A percentile compares a stretch with the other conserved stretches of the same genome.
Evolutionary conservation across 2,888 invertebrate genomes (phyloP).

Genomic region (Drosophila paranaensis): DNA sequence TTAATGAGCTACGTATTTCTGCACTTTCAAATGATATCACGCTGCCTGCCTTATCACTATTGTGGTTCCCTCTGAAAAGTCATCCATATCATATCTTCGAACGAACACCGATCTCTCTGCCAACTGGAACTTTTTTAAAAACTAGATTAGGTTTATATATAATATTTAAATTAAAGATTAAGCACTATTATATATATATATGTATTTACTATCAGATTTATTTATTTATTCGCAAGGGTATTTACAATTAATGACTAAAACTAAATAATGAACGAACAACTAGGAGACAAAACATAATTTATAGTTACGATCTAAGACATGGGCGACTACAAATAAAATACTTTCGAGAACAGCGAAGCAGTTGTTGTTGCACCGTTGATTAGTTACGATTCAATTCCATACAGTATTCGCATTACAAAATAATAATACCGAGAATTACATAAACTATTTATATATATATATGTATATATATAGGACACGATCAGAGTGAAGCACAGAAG

Average conservation of each 20-base stretch:
- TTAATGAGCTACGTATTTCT: background rate
- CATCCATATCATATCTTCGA: slow-evolving; percentile 6
- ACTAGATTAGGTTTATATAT: background rate
- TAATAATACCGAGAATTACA: slow-evolving; percentile 74
- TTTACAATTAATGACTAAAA: slow-evolving; percentile 60
- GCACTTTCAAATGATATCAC: slow-evolving; percentile 8
- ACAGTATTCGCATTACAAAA: slow-evolving; percentile 62
- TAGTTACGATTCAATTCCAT: slow-evolving; percentile 65
- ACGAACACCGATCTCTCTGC: slow-evolving; percentile 22
- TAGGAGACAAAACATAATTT: slow-evolving; percentile 58
- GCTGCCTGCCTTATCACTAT: slow-evolving; percentile 16
- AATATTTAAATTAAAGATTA: slow-evolving; percentile 10
- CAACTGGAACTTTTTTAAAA: background rate
- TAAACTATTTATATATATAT: slow-evolving; percentile 38
- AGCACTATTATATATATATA: background rate
- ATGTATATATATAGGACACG: slow-evolving; percentile 27
- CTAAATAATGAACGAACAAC: slow-evolving; percentile 60
- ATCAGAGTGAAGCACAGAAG: slow-evolving; percentile 20
- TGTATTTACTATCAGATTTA: slow-evolving; percentile 49
- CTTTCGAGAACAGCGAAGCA: slow-evolving; percentile 49
- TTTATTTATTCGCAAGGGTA: slow-evolving; percentile 52
- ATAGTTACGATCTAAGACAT: slow-evolving; percentile 57
- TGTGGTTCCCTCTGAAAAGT: slow-evolving; percentile 8
- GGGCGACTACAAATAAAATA: slow-evolving; percentile 60
- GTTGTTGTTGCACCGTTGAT: slow-evolving; percentile 31